Evolutionary conservation across 2,797 vertebrate genomes (phyloP).

Genomic region (Myiotriccus ornatus): DNA sequence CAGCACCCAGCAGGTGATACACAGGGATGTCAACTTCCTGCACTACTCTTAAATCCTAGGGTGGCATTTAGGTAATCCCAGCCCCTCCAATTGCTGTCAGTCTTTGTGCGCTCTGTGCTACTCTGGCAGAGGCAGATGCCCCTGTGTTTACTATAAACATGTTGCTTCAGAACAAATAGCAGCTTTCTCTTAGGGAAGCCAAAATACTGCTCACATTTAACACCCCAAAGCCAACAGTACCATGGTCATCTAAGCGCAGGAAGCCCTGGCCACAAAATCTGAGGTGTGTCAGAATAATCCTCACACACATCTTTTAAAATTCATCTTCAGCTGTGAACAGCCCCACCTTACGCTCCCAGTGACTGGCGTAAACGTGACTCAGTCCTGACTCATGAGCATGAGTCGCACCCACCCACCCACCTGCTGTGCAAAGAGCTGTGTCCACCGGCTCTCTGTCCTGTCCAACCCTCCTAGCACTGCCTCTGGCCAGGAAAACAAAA

Average conservation of each 20-base stretch:
- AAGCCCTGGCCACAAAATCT: neutral
- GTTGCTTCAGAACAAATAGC: neutral
- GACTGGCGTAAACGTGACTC: neutral
- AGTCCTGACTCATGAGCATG: neutral
- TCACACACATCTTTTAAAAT: neutral
- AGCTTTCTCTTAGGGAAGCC: neutral
- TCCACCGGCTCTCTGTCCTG: fast-evolving
- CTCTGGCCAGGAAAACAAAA: neutral
- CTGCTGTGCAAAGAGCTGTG: neutral
- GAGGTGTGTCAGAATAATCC: neutral
- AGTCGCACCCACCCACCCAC: neutral
- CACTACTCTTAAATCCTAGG: neutral
- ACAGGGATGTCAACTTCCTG: neutral
- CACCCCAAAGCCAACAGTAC: neutral
- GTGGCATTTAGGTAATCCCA: neutral
- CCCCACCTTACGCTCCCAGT: neutral
- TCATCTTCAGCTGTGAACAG: neutral
- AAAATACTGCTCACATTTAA: neutral
- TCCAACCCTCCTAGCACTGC: neutral
- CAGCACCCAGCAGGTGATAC: neutral
- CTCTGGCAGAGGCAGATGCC: neutral
- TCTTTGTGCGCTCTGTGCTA: neutral
- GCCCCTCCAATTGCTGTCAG: neutral
- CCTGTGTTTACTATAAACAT: neutral
- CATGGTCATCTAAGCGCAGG: fast-evolving